phyloP scores from a whole-genome alignment of 1,140 invertebrate genomes.

The Procambarus virginalis region DNA sequence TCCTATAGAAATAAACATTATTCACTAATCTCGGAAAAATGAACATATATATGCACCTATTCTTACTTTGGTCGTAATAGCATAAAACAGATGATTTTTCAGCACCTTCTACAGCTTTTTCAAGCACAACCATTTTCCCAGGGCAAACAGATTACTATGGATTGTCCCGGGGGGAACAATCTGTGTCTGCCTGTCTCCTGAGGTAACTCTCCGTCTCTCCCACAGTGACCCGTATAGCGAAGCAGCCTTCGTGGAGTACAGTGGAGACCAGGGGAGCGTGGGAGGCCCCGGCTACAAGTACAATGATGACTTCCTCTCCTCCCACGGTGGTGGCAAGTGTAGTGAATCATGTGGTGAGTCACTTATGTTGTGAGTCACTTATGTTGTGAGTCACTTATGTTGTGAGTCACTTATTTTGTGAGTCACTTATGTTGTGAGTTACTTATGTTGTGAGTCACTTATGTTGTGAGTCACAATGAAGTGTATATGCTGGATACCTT shows the following conservation, averaged over 20 bases:
- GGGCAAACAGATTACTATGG: no score
- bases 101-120: no score
- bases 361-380: conserved; percentile 14
- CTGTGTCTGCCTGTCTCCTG: no score
- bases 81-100: no score
- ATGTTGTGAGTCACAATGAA: background rate
- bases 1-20: no score
- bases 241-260: conserved; percentile 27
- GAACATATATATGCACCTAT: no score
- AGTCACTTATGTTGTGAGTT: no score
- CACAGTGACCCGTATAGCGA: conserved; percentile 38
- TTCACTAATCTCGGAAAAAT: no score
- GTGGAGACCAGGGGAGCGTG: conserved; percentile 5
- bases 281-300: conserved; percentile 33
- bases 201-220: background rate
- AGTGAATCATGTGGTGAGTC: conserved; percentile 31
- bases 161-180: no score
- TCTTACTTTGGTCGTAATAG: no score
- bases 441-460: background rate
- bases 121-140: no score
- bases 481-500: background rate
- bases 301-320: conserved; percentile 29
- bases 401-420: background rate
- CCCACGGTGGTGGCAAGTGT: conserved; percentile 44
- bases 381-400: background rate